These are phyloP conservation scores for Euplagia quadripunctaria DNA, from an alignment of 2,888 invertebrate species.

Conservation along the genomic window DNA sequence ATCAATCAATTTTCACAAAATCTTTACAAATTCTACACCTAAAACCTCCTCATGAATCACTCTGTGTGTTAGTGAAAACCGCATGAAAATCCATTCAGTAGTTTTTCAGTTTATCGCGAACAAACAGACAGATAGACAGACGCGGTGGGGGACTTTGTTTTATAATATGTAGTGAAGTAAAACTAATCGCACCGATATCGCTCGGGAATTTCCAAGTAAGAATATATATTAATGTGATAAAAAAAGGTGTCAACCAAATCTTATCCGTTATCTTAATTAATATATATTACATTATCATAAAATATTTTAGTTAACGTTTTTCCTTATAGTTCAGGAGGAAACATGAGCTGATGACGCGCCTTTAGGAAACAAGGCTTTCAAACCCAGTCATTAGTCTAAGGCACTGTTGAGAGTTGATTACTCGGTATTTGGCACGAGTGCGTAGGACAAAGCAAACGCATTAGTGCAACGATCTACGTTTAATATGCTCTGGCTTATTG, in stretches of 20 bases:
- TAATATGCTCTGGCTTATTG: constrained; percentile 49
- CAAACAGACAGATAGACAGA: too few species aligned
- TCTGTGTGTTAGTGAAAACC: too few species aligned
- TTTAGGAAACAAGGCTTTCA: constrained; percentile 45
- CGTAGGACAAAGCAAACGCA: constrained; percentile 69
- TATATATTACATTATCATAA: not conserved
- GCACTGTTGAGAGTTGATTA: constrained; percentile 63
- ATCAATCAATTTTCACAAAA: too few species aligned
- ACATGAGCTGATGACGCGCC: not conserved
- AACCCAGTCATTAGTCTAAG: constrained; percentile 60
- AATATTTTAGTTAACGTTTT: not conserved
- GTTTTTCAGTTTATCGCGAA: too few species aligned
- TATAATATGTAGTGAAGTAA: not conserved
- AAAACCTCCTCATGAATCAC: too few species aligned
- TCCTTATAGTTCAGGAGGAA: not conserved
- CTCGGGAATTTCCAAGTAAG: not conserved
- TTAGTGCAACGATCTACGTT: constrained; percentile 67
- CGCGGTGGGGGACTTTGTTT: not conserved
- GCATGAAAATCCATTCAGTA: too few species aligned
- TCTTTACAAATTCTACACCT: too few species aligned
- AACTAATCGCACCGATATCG: not conserved
- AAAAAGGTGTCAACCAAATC: too few species aligned
- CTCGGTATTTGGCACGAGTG: constrained; percentile 63
- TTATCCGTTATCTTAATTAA: not conserved
- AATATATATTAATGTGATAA: not conserved